Evolutionary conservation across 2,888 invertebrate genomes (phyloP), one percentile per base, ranked within the genome.

Genomic region (Anoncus sp.): DNA sequence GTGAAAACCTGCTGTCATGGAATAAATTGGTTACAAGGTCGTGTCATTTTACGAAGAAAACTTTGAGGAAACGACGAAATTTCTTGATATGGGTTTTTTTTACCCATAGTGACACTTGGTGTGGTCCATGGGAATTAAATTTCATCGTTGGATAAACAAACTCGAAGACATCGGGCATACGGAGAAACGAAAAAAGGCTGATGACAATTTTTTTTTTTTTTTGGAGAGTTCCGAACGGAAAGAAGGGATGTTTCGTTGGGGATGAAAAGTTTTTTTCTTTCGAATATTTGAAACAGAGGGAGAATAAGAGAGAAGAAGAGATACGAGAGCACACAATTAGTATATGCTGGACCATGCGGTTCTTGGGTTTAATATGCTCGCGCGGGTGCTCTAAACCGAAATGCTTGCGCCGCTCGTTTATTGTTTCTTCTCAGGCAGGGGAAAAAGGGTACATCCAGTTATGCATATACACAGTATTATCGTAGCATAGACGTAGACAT

Each of bases 111-210:
- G 43, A 47, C 18, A 10, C 6, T 47, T 14, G 38, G 60, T 60
- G 70, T 70, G 70, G 70, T 70, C 70, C 84, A 69, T 78, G 77
- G 69, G 87, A 87, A 87, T 87, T 85, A 83, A 87, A 86, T 87
- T 87, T 87, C 87, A 87, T 81, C 84, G 80, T 77, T 86, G 81
- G 82, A 77, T 83, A 87, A 87, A 87, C 86, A 87, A 47, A 62
- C 40, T 43, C 18, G 20, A 27, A 63, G 75, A 75, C 75, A 55
- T 24, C 45, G 31, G 10, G 49, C 75, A 78, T 35, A 62, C 63
- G 78, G 49, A 6, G 16, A 38, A 51, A 27, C 35, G 6, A 51
- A 7, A 16, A 7, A 16, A 20, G 20, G 27, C 35, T 59, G 73
- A 65, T 55, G 63, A 74, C 40, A 27, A 51, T 66, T 65, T 63